Evolutionary conservation across 1,140 invertebrate species (phyloP), one percentile per base, ranked within the genome.

Genomic region (Cyclina sinensis): DNA sequence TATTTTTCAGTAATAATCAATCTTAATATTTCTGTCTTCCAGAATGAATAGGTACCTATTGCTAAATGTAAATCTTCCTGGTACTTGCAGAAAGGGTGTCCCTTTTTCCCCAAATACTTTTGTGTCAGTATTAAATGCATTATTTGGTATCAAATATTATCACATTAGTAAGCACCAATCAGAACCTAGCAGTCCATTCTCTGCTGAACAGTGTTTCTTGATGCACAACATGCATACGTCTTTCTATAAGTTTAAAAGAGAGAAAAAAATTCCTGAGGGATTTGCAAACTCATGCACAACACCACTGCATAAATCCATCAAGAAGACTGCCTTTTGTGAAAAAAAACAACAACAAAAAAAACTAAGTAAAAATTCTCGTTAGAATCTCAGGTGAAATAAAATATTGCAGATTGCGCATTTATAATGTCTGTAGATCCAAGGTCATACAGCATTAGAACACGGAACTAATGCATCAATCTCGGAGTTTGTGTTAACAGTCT

Each of bases 101-200:
- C n/a, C n/a, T n/a, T n/a, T n/a, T n/a, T n/a, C n/a, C n/a, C n/a
- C n/a, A n/a, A n/a, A n/a, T n/a, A n/a, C n/a, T 48, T 78, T 78
- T 83, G 81, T 83, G 81, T 83, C 81, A 37, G 27, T 21, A 39
- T 35, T 27, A 30, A 86, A 68, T 86, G 85, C 73, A 78, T 51
- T 79, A 86, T 86, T 86, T 86, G 85, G 85, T 86, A 59, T 79
- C 18, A 30, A 59, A 54, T 24, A 51, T 46, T 86, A 86, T 86
- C 85, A 86, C 85, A 86, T 74, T 9, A 16, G 0, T 79, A 86
- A 79, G 85, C 85, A 86, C 74, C 85, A 79, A 79, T 86, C 51
- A 86, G 35, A 74, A 24, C 59, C 18, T n/a, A 76, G 83, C 83
- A 86, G 73, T 78, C 51, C 81, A 70, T 70, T 83, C 46, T 70